phyloP scores from a whole-genome alignment of 2,888 invertebrate species.

The Amphimallon solstitiale region DNA sequence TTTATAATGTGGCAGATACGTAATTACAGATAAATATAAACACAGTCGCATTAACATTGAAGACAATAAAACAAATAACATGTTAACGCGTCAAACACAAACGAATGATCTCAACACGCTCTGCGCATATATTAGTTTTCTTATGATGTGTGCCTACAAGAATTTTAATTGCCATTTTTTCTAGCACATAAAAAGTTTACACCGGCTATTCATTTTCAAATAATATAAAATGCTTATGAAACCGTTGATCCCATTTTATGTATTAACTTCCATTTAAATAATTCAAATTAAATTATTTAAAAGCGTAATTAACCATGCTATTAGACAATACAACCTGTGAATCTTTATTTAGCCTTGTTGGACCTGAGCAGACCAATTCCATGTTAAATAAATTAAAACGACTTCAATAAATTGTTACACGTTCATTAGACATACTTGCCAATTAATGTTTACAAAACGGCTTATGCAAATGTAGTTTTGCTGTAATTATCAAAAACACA shows the following conservation, averaged over 20 bases:
- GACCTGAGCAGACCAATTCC: too few relatives aligned
- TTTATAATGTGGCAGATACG: conserved; percentile 26
- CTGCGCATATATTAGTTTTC: conserved; percentile 22
- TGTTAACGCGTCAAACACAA: conserved; percentile 24
- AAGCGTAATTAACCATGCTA: too few relatives aligned
- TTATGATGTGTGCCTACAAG: conserved; percentile 18
- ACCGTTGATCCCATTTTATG: neutral
- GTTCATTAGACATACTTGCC: too few relatives aligned
- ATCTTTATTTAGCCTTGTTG: too few relatives aligned
- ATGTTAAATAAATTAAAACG: too few relatives aligned
- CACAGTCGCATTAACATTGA: conserved; percentile 14
- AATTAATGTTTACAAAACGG: too few relatives aligned
- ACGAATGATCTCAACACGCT: conserved; percentile 30
- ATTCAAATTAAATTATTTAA: too few relatives aligned
- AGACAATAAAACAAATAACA: conserved; percentile 27
- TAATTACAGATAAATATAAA: conserved; percentile 26
- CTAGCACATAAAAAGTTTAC: conserved; percentile 1
- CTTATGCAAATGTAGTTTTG: too few relatives aligned
- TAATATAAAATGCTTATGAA: conserved; percentile 16
- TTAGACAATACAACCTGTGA: too few relatives aligned
- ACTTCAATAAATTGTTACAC: too few relatives aligned
- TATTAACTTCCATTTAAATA: neutral
- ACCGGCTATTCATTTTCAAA: conserved; percentile 8
- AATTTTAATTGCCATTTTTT: conserved; percentile 33
- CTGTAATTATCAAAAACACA: too few relatives aligned